phyloP scores from a whole-genome alignment of 1,140 invertebrate species.

The Drosophila yakuba region DNA sequence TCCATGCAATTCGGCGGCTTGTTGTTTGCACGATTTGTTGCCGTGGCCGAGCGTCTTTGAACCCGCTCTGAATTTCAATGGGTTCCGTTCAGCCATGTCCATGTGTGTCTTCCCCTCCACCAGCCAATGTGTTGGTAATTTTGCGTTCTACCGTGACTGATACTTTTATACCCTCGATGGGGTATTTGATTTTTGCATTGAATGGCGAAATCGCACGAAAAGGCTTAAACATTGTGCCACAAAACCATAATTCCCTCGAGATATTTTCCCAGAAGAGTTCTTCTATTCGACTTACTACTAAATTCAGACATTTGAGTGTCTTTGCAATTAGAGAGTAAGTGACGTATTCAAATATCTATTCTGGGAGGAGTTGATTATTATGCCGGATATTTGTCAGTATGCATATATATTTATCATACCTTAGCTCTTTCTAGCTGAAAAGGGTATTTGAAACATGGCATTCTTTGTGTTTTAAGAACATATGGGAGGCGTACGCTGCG shows the following conservation, averaged over 20 bases:
- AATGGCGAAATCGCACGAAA: constrained; percentile 5
- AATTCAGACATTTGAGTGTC: not conserved
- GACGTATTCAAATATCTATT: not conserved
- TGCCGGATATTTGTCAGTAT: too few relatives aligned
- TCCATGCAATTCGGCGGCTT: constrained; percentile 47
- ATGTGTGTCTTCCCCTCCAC: constrained; percentile 15
- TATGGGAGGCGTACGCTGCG: constrained; percentile 26
- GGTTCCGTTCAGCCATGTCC: constrained; percentile 43
- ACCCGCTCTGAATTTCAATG: constrained; percentile 77
- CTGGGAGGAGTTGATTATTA: not conserved
- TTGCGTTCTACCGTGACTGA: constrained; percentile 69
- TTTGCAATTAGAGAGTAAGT: constrained; percentile 4
- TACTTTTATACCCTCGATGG: constrained; percentile 60
- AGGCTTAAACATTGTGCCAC: not conserved
- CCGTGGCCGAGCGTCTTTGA: constrained; percentile 65
- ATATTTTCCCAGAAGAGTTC: not conserved
- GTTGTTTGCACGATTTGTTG: constrained; percentile 79
- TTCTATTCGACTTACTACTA: not conserved
- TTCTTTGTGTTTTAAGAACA: constrained; percentile 2
- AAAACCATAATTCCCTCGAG: too few relatives aligned
- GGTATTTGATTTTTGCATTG: constrained; percentile 3
- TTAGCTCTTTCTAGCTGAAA: not conserved
- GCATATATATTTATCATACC: not conserved
- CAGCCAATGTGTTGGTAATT: constrained; percentile 59
- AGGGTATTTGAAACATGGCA: constrained; percentile 11